Base-by-base conservation (phyloP, 2,888 invertebrate genomes). In the Synanthedon vespiformis region DNA sequence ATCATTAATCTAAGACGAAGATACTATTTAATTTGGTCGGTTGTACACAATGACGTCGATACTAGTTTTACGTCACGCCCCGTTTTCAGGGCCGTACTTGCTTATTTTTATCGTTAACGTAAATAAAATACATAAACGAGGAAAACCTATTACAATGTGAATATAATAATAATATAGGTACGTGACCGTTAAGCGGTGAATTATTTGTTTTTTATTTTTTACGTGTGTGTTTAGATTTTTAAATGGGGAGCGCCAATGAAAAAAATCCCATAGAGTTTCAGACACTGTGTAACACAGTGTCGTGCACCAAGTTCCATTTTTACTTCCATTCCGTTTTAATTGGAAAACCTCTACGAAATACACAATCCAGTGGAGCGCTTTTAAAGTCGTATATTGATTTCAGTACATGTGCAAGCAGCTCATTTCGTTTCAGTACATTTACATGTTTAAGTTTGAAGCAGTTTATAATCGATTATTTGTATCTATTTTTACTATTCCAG, bases 21-120 rank as follows among this genome's bases (percentile, higher is more conserved):
- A 13, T 1, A 50, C 64, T 56, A 61, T 65, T 65, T 57, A 40
- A 71, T 65, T 72, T 66, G 55, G 56, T 50, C 58, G 72, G 65
- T 72, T 63, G 57, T 70, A 61, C 58, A 73, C 71, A 77, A 77
- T 86, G 85, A 84, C 86, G 86, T 83, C 68, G 61, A 51, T 62
- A 65, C 57, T 53, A 56, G 65, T 63, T 77, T 75, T 80, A 84
- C 85, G 86, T 86, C 85, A 86, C 79, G 75, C 79, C 80, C 71
- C 65, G 64, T 62, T 76, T 80, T 84, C 86, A 85, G 85, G 84
- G 84, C 76, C 85, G 84, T 70, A 84, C 71, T 84, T 69, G 70
- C 68, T 72, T 78, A 77, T 78, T 79, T 80, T 72, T 73, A 64
- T 70, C 70, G 63, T 65, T 61, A 65, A 60, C 66, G 70, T 72